Evolutionary conservation across 2,888 invertebrate species (phyloP), one percentile per base, ranked within the genome.

Genomic region (Rambutsinella grinnellia): DNA sequence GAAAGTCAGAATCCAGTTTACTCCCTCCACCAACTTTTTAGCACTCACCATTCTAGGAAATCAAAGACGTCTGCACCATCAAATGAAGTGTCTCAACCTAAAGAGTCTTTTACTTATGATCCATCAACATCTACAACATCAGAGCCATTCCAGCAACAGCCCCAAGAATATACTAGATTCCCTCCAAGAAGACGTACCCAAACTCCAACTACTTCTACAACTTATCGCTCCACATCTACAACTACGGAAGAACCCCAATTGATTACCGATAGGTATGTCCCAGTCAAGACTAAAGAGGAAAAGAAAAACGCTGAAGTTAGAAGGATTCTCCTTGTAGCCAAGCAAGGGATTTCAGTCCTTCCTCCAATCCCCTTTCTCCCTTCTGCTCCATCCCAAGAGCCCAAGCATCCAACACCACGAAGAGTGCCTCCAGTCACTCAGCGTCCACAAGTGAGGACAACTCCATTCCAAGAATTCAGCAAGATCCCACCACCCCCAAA

Each of bases 1-100:
- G 83, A 83, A 66, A 81, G 79, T 71, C 79, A 79, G 62, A 79
- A 81, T 61, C 81, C 80, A n/a, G 67, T 76, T 46, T 80, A 75
- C 58, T 68, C 79, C 21, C 63, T 75, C 53, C 77, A 77, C n/a
- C 66, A 74, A 21, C 49, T 74, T 21, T 74, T 67, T 21, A 67
- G 51, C 61, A 8, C 53, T 0, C 74, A 66, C 2, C 66, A 74
- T 17, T 62, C 70, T 28, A 46, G 66, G 19, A 66, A 60, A 0
- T 67, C 74, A 24, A 36, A 24, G 28, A 74, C 54, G 24, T 46
- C 74, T 1, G 58, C 46, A 28, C 36, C 69, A 0, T 21, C 54
- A 10, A 60, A 60, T 23, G 28, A 58, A 5, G 15, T 49, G n/a
- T 1, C 53, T 5, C 28, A 49, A n/a, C 2, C 60, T 2, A 74